Evolutionary conservation across 2,113 vertebrate species (phyloP).

Genomic region (Rhinoderma darwinii): DNA sequence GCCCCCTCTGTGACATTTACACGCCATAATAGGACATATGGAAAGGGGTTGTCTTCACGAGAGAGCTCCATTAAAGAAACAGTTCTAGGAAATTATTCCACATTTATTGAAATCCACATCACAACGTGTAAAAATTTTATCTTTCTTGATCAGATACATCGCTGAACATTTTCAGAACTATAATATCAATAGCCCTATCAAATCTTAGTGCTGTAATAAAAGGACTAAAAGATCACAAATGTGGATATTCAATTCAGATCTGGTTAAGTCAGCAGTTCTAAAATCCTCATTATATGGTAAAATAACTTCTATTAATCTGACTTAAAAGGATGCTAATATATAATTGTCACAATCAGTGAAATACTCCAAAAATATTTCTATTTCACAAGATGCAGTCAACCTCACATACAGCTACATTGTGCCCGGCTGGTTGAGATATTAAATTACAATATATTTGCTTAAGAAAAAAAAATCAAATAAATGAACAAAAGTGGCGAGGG

Average conservation of each 20-base stretch:
- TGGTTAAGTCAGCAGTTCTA: constrained; percentile 14
- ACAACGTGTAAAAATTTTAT: not conserved
- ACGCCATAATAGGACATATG: no score
- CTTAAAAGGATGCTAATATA: not conserved
- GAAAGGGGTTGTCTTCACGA: no score
- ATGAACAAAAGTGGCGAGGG: constrained; percentile 52
- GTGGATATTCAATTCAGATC: no score
- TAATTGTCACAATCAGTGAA: not conserved
- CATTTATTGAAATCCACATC: not conserved
- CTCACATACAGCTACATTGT: not conserved
- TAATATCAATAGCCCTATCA: not conserved
- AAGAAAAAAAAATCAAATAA: constrained; percentile 2
- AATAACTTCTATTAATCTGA: constrained; percentile 8
- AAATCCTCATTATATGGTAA: not conserved
- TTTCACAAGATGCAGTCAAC: not conserved
- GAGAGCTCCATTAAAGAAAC: no score
- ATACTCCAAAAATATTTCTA: not conserved
- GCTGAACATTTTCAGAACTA: not conserved
- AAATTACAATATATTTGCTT: constrained; percentile 30
- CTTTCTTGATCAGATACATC: not conserved
- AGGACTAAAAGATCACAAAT: not conserved
- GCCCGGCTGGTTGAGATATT: not conserved
- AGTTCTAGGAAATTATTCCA: not conserved
- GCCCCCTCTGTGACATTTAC: no score
- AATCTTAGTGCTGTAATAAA: not conserved